Evolutionary conservation across 2,888 invertebrate species (phyloP).

Genomic region (Acrocera orbiculus): DNA sequence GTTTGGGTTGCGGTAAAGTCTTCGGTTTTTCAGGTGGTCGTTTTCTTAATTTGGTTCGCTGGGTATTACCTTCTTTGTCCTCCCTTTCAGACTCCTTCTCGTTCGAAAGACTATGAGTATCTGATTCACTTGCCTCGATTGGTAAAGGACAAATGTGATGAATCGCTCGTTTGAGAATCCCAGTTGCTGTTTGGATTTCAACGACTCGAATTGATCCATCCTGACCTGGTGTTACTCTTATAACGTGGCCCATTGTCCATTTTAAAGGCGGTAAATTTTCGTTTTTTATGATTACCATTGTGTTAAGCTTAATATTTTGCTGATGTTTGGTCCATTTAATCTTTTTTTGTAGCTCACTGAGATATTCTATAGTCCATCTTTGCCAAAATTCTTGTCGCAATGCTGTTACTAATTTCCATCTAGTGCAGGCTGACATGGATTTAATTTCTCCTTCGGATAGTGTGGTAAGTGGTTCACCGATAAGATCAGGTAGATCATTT

Average conservation of each 20-base stretch:
- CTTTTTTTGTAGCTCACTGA: background rate
- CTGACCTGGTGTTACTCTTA: background rate
- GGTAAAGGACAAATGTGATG: background rate
- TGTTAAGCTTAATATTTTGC: background rate
- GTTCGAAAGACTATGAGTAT: too few species aligned
- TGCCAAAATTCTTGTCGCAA: constrained; percentile 1
- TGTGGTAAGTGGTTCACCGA: background rate
- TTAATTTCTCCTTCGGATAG: background rate
- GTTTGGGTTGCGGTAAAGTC: too few species aligned
- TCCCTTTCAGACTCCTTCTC: too few species aligned
- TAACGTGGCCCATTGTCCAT: background rate
- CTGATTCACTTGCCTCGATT: too few species aligned
- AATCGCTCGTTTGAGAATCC: background rate
- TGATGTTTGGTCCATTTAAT: background rate
- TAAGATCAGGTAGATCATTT: too few species aligned
- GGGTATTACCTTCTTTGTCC: too few species aligned
- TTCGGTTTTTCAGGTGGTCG: too few species aligned
- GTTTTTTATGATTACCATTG: background rate
- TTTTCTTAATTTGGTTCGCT: too few species aligned
- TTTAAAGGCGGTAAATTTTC: background rate
- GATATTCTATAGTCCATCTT: constrained; percentile 1
- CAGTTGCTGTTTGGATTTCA: background rate
- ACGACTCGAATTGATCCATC: background rate
- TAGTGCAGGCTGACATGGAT: background rate
- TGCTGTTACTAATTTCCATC: background rate